Evolutionary conservation across 2,888 invertebrate species (phyloP).

Genomic region (Trichogramma dendrolimi): DNA sequence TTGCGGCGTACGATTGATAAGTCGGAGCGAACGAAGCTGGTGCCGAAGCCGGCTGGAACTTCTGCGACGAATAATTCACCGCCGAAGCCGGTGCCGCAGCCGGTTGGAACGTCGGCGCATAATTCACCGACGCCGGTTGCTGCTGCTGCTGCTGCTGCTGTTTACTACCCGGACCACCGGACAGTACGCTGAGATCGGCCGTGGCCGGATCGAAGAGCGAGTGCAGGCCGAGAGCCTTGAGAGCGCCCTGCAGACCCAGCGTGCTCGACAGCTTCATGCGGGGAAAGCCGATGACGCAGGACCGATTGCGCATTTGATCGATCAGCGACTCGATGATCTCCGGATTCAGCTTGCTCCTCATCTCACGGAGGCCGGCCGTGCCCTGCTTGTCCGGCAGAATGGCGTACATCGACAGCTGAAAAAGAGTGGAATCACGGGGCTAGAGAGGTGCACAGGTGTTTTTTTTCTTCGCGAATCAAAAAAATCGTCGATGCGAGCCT

Average conservation of each 20-base stretch:
- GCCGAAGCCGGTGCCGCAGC: background rate
- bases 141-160: no score
- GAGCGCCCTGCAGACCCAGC: slow-evolving; percentile 55
- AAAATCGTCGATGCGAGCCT: slow-evolving; percentile 10
- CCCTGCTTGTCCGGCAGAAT: slow-evolving; percentile 60
- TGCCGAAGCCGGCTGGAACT: background rate
- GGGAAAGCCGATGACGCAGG: slow-evolving; percentile 62
- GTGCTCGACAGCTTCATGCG: slow-evolving; percentile 68
- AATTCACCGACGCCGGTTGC: background rate
- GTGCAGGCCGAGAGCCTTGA: slow-evolving; percentile 60
- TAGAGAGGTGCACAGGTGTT: background rate
- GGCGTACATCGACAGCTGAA: slow-evolving; percentile 59
- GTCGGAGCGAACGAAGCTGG: background rate
- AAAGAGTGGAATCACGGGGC: background rate
- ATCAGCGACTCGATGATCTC: slow-evolving; percentile 56
- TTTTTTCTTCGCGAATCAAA: background rate
- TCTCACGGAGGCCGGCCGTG: slow-evolving; percentile 50
- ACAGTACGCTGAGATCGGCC: slow-evolving; percentile 68
- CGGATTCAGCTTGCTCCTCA: slow-evolving; percentile 55
- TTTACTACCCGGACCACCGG: slow-evolving; percentile 35
- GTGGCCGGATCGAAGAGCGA: slow-evolving; percentile 61
- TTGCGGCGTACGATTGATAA: background rate
- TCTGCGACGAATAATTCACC: background rate
- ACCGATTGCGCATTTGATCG: slow-evolving; percentile 50
- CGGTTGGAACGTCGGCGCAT: background rate